phyloP scores from a whole-genome alignment of 2,797 vertebrate genomes.

The Falco columbarius region DNA sequence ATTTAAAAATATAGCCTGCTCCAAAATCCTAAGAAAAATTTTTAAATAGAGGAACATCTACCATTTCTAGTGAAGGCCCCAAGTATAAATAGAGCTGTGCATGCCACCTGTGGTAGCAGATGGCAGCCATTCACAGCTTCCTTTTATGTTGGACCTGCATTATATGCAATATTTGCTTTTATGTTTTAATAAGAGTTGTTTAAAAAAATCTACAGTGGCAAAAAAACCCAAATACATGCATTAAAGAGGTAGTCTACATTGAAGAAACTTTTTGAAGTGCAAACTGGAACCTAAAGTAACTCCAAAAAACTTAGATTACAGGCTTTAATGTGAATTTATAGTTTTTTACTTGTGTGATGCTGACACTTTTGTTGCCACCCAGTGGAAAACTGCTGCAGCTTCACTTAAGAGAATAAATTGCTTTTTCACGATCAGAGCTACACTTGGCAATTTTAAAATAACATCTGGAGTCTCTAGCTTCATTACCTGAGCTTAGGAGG shows the following conservation, averaged over 20 bases:
- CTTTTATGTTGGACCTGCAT: slow-evolving; percentile 29
- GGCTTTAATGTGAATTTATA: not conserved
- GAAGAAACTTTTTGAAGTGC: not conserved
- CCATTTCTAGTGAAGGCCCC: not conserved
- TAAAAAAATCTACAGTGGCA: not conserved
- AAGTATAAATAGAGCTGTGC: slow-evolving; percentile 32
- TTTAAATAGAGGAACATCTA: not conserved
- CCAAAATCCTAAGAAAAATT: not conserved
- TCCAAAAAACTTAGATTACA: not conserved
- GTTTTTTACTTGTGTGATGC: not conserved
- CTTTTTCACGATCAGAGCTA: not conserved
- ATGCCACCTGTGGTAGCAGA: slow-evolving; percentile 53
- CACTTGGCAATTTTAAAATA: not conserved
- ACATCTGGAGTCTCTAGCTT: not conserved
- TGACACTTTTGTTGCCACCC: not conserved
- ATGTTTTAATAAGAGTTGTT: slow-evolving; percentile 16
- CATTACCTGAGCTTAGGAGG: not conserved
- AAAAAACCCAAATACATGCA: not conserved
- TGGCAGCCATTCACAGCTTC: slow-evolving; percentile 32
- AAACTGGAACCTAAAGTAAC: not conserved
- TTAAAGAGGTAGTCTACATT: not conserved
- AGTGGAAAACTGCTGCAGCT: not conserved
- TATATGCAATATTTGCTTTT: slow-evolving; percentile 14
- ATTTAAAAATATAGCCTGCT: not conserved
- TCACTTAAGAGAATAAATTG: not conserved